These are phyloP conservation scores for Strix uralensis DNA, from an alignment of 2,113 vertebrate species.

Conservation along the genomic window DNA sequence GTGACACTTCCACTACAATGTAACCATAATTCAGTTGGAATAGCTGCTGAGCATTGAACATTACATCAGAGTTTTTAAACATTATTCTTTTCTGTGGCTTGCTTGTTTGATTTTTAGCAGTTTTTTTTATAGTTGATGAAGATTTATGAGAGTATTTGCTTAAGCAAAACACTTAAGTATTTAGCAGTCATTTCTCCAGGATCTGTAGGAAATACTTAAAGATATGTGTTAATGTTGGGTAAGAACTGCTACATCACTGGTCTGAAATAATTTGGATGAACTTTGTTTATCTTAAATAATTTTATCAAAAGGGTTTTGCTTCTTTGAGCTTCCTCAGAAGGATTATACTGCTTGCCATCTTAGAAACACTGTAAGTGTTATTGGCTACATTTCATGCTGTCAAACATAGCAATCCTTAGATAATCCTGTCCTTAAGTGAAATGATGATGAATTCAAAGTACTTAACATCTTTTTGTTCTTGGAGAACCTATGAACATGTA, in stretches of 20 bases:
- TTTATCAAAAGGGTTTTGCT: not conserved
- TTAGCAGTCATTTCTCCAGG: not conserved
- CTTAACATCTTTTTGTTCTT: not conserved
- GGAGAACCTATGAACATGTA: not conserved
- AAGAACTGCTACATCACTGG: not conserved
- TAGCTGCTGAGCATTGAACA: not conserved
- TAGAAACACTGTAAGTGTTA: not conserved
- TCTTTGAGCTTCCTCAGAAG: not conserved
- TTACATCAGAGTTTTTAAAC: not conserved
- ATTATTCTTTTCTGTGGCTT: not conserved
- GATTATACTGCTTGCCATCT: not conserved
- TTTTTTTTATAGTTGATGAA: not conserved
- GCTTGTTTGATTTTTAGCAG: constrained; percentile 28
- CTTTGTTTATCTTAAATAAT: constrained; percentile 18
- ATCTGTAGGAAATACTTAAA: constrained; percentile 26
- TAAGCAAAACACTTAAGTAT: constrained; percentile 13
- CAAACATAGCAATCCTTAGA: not conserved
- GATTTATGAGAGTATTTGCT: constrained; percentile 26
- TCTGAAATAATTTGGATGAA: constrained; percentile 8
- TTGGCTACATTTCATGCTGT: not conserved
- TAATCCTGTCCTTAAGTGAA: not conserved
- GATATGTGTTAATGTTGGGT: constrained; percentile 22
- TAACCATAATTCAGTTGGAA: not conserved
- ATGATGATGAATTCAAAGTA: not conserved
- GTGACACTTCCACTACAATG: not conserved